phyloP scores from a whole-genome alignment of 1,140 invertebrate species.

The Metaphire vulgaris region DNA sequence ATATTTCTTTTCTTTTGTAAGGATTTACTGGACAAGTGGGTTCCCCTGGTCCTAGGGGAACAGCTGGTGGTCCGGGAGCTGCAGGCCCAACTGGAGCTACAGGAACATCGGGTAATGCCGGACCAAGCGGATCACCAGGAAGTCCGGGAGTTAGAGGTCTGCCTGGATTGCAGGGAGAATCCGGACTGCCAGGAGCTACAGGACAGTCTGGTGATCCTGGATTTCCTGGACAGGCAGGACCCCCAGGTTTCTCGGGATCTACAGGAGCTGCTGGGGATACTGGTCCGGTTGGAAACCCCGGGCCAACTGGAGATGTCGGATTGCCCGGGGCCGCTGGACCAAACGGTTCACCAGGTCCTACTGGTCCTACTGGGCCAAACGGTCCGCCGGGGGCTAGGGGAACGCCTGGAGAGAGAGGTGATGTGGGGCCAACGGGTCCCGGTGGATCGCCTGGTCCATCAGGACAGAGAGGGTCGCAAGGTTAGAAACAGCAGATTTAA shows the following conservation, averaged over 20 bases:
- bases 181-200: conserved; percentile 25
- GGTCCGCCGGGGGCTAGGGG: conserved; percentile 1
- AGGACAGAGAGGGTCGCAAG: conserved; percentile 18
- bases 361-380: background rate
- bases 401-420: background rate
- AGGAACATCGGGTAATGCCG: background rate
- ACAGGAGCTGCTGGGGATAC: conserved; percentile 25
- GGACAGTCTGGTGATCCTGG: conserved; percentile 1
- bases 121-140: conserved; percentile 31
- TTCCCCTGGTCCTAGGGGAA: background rate
- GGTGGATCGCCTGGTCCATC: background rate
- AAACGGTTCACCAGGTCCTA: background rate
- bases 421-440: background rate
- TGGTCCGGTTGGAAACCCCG: conserved; percentile 16
- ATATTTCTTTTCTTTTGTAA: too few species aligned
- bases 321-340: background rate
- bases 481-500: too few species aligned
- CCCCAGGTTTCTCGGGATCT: conserved; percentile 20
- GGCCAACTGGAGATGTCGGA: conserved; percentile 3
- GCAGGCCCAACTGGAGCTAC: background rate
- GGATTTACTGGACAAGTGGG: background rate
- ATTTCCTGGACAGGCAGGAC: conserved; percentile 1
- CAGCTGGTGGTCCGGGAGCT: background rate
- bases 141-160: conserved; percentile 37
- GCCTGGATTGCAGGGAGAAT: conserved; percentile 21